Evolutionary conservation across 2,797 vertebrate genomes (phyloP).

Genomic region (Girardinus metallicus): DNA sequence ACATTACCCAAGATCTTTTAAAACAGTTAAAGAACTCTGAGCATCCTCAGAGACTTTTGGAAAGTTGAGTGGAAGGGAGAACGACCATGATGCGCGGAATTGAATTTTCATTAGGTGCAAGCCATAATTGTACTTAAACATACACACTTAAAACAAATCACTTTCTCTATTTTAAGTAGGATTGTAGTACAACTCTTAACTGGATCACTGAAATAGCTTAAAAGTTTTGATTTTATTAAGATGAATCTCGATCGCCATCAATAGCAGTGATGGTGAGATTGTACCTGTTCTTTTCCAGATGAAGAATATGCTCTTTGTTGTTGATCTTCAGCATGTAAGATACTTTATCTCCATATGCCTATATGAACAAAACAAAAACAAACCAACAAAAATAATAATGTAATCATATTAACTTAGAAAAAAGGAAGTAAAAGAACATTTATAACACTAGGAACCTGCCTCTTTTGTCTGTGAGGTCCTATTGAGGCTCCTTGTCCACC

Average conservation of each 20-base stretch:
- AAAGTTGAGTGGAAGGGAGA: neutral
- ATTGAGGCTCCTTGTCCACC: conserved; percentile 60
- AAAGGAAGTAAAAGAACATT: neutral
- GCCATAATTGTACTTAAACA: neutral
- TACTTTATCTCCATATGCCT: conserved; percentile 55
- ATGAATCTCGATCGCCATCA: neutral
- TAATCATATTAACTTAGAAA: neutral
- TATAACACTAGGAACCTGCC: conserved; percentile 36
- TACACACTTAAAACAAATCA: neutral
- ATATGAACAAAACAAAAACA: conserved; percentile 12
- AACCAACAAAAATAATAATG: neutral
- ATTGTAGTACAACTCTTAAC: neutral
- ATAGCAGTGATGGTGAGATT: neutral
- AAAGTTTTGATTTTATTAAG: neutral
- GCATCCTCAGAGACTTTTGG: neutral
- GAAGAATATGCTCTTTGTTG: conserved; percentile 60
- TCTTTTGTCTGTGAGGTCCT: conserved; percentile 14
- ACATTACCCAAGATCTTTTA: neutral
- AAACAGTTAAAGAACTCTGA: neutral
- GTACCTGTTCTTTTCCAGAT: conserved; percentile 78
- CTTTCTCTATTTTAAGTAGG: neutral
- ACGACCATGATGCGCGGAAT: neutral
- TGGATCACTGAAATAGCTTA: neutral
- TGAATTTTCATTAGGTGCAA: neutral
- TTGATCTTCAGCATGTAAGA: conserved; percentile 75